Base-by-base conservation (phyloP, 2,113 vertebrate species). In the Indicator maculatus region DNA sequence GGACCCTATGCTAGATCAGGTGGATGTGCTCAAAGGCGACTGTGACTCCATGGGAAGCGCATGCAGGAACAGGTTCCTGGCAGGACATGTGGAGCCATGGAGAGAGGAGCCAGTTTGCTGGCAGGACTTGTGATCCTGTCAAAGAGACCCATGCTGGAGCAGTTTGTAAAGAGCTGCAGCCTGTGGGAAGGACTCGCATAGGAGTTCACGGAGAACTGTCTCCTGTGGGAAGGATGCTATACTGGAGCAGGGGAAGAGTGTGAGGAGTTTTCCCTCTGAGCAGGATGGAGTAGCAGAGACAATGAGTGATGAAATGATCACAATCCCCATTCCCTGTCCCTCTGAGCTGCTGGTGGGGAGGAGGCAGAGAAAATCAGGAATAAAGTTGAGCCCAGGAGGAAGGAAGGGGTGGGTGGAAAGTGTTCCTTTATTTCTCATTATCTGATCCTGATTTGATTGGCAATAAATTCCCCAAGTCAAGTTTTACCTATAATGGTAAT, bases 371-470 rank as follows among this genome's bases (percentile, higher is more conserved):
- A 70, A 70, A n/a, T 16, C 18, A 19, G 41, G 44, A 74, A 11
- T 12, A 11, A 47, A 55, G 18, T 16, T 53, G 28, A 79, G 38
- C 16, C 6, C 16, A 21, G 39, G 17, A 71, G 86, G 33, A 70
- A 63, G 16, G 39, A 1, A 33, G 18, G 10, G 6, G 2, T 81
- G 13, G 7, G 47, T 12, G 12, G 6, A 77, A 0, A 0, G 8
- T n/a, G 18, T 44, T 70, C 33, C 6, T 78, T 66, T 59, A 53
- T 78, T 79, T 83, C 76, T 56, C 17, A 58, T 56, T 45, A 71
- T 31, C 15, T 20, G 70, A 31, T 38, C 61, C 23, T 31, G 33
- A 87, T 58, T 87, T 71, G 16, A 60, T 1, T 70, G 30, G 56
- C 38, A 88, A 71, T 38, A 24, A 50, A 64, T 73, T 74, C 28